Percentiles rank a stretch among this genome's conserved stretches.
These are phyloP conservation scores for Brachypterus glaber DNA, from an alignment of 2,888 invertebrate genomes.

Conservation along the genomic window DNA sequence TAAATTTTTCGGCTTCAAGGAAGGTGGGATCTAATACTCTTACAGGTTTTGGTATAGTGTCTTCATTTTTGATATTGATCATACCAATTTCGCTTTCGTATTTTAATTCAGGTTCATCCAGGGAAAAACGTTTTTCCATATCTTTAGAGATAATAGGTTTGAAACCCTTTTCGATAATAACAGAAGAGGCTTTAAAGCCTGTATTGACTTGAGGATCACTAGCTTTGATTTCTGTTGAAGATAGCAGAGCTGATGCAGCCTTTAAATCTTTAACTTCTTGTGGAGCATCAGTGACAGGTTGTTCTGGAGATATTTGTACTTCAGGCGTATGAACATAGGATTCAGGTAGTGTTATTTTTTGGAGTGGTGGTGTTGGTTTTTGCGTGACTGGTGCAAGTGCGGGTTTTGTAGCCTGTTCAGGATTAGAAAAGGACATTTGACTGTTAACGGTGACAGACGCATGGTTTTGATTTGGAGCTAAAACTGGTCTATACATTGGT, in stretches of 20 bases:
- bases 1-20: constrained; percentile 60
- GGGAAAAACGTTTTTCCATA: constrained; percentile 45
- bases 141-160: constrained; percentile 60
- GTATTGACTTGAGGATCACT: constrained; percentile 54
- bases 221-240: constrained; percentile 14
- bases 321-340: too few relatives aligned
- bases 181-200: constrained; percentile 70
- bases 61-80: constrained; percentile 39
- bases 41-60: constrained; percentile 45
- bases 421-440: too few relatives aligned
- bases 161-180: constrained; percentile 77
- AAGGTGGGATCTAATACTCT: constrained; percentile 73
- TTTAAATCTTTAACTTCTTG: constrained; percentile 27
- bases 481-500: too few relatives aligned
- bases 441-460: constrained; percentile 13
- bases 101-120: constrained; percentile 34
- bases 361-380: constrained; percentile 3
- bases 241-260: constrained; percentile 21
- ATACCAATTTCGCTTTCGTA: constrained; percentile 45
- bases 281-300: constrained; percentile 34
- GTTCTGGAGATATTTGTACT: constrained; percentile 34
- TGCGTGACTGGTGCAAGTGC: too few relatives aligned
- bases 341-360: too few relatives aligned
- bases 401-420: too few relatives aligned
- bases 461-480: constrained; percentile 11